Base-by-base conservation (phyloP, 2,113 vertebrate genomes). In the Centropus bengalensis region DNA sequence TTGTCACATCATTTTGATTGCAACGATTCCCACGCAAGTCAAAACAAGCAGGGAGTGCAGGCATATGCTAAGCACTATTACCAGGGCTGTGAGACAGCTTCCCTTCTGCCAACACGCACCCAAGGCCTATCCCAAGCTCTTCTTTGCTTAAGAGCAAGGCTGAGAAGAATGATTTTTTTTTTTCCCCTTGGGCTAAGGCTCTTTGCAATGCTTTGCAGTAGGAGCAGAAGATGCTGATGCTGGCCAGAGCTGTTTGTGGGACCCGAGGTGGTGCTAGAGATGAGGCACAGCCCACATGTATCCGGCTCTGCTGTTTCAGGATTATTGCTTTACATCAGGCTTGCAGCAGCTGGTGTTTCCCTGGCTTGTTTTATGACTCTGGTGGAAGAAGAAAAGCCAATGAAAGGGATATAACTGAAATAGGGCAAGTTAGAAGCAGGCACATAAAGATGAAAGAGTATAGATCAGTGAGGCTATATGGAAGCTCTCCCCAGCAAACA, bases 361-460 rank as follows among this genome's bases (percentile, higher is more conserved):
- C 77, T 4, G 2, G 62, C 55, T 91, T 92, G 81, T 89, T 95
- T 96, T 82, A 93, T 9, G 26, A 88, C 92, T 90, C 73, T 77
- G 67, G 55, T 88, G 69, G 56, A 93, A 96, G 73, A 82, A 90
- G 78, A 84, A 95, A 94, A 97, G 86, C 84, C 93, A 89, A 9
- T 83, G 94, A 95, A 92, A 94, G 44, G 83, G 76, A 91, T 83
- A 80, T 90, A 95, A 95, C 63, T 77, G 69, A 96, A 93, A 88
- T 1, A 94, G 76, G 62, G 44, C 84, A 70, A 96, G 78, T 93
- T 51, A 91, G 83, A 88, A 64, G 67, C 59, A 86, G 74, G 60
- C 86, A 71, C 82, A 88, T 70, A 86, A 93, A 95, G 92, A 96
- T 95, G 93, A 96, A 97, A 95, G 82, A 87, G 80, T 7, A 30